phyloP scores from a whole-genome alignment of 2,797 vertebrate species.

The Hydrocynus forskahlii region DNA sequence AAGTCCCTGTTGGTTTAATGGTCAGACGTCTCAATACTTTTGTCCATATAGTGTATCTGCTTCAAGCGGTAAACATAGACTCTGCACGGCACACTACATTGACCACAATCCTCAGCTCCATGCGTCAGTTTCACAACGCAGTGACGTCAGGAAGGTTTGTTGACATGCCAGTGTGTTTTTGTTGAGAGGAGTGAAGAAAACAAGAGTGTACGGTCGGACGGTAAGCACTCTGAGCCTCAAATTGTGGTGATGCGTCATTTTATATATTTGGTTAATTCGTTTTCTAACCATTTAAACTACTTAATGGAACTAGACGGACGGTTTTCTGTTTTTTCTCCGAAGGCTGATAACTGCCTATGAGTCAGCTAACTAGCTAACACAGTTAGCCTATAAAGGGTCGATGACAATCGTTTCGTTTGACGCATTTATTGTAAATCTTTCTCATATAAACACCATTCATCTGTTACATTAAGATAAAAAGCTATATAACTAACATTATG shows the following conservation, averaged over 20 bases:
- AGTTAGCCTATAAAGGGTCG: background rate
- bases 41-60: too few species aligned
- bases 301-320: background rate
- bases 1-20: too few species aligned
- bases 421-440: background rate
- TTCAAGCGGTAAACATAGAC: too few species aligned
- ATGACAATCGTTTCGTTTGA: background rate
- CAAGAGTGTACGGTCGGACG: slow-evolving; percentile 33
- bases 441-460: background rate
- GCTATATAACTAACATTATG: background rate
- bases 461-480: background rate
- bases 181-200: slow-evolving; percentile 45
- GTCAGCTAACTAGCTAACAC: background rate
- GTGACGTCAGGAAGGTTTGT: slow-evolving; percentile 73
- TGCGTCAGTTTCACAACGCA: background rate
- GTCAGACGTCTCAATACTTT: too few species aligned
- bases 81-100: too few species aligned
- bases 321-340: background rate
- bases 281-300: background rate
- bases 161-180: slow-evolving; percentile 78
- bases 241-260: background rate
- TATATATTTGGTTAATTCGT: background rate
- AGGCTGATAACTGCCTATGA: background rate
- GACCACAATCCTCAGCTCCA: background rate
- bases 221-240: slow-evolving; percentile 30